Evolutionary conservation across 2,113 vertebrate genomes (phyloP).

Genomic region (Neomonachus schauinslandi): DNA sequence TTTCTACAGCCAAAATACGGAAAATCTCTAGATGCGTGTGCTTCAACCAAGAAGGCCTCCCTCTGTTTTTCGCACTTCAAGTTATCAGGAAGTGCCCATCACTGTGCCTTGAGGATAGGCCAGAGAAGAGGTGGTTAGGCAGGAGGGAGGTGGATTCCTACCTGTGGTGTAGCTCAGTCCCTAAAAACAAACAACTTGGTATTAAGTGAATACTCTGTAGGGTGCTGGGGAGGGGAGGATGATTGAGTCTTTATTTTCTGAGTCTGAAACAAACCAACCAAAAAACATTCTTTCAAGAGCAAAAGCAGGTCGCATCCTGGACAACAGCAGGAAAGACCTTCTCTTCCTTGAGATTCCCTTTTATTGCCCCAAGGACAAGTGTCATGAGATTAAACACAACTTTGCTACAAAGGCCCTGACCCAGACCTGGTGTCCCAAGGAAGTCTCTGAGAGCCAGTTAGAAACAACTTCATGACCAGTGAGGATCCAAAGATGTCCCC

Average conservation of each 20-base stretch:
- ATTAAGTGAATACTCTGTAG: not conserved
- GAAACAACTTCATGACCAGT: not conserved
- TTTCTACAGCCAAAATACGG: not conserved
- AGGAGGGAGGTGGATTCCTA: not conserved
- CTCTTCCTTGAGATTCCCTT: not conserved
- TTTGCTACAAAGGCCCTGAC: not conserved
- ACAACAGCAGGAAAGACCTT: not conserved
- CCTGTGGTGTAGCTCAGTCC: not conserved
- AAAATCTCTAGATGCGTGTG: not conserved
- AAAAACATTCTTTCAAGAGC: conserved; percentile 55
- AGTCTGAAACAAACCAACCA: conserved; percentile 66
- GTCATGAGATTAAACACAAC: not conserved
- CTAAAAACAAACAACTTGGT: conserved; percentile 59
- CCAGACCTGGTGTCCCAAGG: not conserved
- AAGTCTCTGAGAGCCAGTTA: not conserved
- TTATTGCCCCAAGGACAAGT: conserved; percentile 36
- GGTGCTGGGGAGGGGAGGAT: not conserved
- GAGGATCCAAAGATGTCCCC: not conserved
- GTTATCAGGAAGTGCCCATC: not conserved
- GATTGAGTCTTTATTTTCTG: conserved; percentile 50
- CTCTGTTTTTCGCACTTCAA: not conserved
- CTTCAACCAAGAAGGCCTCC: not conserved
- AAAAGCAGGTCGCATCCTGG: conserved; percentile 61
- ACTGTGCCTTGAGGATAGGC: not conserved
- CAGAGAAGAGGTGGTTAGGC: not conserved